These are phyloP conservation scores for Fulica atra DNA, from an alignment of 2,113 vertebrate genomes.

Conservation along the genomic window DNA sequence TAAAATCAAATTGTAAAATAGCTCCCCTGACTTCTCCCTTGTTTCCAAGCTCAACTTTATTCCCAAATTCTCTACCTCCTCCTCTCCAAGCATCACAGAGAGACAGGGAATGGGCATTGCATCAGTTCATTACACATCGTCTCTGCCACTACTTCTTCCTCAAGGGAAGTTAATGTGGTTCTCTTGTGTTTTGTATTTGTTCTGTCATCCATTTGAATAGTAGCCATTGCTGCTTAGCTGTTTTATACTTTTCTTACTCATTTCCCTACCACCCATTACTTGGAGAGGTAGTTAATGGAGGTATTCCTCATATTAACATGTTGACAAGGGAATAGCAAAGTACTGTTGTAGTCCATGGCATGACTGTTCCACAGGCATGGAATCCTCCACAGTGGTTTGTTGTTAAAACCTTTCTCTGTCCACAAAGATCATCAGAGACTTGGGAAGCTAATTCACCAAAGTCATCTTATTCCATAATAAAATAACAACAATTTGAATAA, in stretches of 20 bases:
- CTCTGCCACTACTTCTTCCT: no score
- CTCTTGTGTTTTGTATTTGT: background rate
- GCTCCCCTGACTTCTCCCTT: no score
- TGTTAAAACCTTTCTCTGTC: background rate
- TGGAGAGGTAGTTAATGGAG: background rate
- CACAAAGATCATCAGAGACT: background rate
- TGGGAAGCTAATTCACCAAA: background rate
- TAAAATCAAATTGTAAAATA: no score
- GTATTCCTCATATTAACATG: background rate
- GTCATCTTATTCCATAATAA: background rate
- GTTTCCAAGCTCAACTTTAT: no score
- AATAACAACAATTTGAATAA: background rate
- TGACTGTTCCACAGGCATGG: background rate
- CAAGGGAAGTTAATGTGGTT: background rate
- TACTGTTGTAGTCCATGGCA: background rate
- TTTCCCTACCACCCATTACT: background rate
- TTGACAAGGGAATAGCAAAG: background rate
- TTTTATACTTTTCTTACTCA: background rate
- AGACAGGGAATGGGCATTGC: no score
- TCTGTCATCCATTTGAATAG: background rate
- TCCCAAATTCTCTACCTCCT: no score
- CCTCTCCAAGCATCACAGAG: no score
- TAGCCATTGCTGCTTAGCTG: background rate
- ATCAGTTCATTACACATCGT: no score
- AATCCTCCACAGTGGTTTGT: background rate